Conservation (phyloP, 2,888 invertebrate genomes). For the Tipula vernalis region DNA sequence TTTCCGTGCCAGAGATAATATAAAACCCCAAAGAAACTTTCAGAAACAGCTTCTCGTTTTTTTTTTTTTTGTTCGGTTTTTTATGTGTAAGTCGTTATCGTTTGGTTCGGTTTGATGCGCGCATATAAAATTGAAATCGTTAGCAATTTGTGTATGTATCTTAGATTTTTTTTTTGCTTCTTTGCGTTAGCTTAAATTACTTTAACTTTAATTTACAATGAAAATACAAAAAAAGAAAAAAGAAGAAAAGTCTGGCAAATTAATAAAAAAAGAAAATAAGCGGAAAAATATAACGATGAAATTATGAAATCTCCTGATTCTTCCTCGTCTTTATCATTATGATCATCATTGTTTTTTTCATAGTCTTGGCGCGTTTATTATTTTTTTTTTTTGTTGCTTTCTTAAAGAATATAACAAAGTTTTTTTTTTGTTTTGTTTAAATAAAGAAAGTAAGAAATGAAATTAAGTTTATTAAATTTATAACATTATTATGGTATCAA, state of each 20-base stretch:
- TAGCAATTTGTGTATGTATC: neutral
- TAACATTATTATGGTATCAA: conserved; percentile 4
- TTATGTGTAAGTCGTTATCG: neutral
- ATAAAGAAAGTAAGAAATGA: neutral
- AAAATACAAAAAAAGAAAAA: neutral
- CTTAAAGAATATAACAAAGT: neutral
- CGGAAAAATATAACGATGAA: conserved; percentile 4
- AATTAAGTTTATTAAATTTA: conserved; percentile 4
- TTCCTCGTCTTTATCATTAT: neutral
- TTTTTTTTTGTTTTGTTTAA: neutral
- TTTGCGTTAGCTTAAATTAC: neutral
- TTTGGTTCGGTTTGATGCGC: neutral
- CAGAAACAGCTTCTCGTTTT: neutral
- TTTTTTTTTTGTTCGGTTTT: neutral
- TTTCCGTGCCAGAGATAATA: neutral
- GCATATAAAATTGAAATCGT: neutral
- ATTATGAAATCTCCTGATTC: neutral
- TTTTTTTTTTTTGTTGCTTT: neutral
- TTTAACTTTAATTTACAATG: neutral
- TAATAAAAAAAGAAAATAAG: neutral
- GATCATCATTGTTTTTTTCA: neutral
- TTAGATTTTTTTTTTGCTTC: neutral
- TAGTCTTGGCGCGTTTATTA: neutral
- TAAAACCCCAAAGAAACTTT: neutral
- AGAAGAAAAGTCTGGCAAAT: neutral